Percentiles rank a stretch among this genome's conserved stretches.
These are phyloP conservation scores for Drosophila ironensis DNA, from an alignment of 1,140 invertebrate species.

Conservation along the genomic window DNA sequence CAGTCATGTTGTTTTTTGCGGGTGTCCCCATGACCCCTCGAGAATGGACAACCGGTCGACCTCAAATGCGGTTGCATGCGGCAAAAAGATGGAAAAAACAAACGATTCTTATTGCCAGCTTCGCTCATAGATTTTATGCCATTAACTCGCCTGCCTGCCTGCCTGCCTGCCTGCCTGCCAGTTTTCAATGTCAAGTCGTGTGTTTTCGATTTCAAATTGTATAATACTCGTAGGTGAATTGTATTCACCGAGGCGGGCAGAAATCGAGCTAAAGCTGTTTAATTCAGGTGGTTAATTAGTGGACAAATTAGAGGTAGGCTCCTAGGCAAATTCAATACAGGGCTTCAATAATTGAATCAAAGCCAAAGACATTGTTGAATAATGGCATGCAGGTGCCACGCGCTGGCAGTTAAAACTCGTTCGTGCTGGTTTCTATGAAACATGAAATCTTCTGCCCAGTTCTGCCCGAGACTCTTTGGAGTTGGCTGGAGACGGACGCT, in stretches of 20 bases:
- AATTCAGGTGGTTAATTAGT: constrained; percentile 4
- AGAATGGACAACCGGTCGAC: constrained; percentile 72
- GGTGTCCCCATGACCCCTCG: no score
- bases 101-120: constrained; percentile 56
- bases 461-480: constrained; percentile 33
- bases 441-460: not conserved
- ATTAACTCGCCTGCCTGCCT: constrained; percentile 42
- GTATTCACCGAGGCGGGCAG: constrained; percentile 20
- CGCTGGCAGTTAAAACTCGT: constrained; percentile 24
- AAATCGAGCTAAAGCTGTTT: no score
- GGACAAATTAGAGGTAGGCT: no score
- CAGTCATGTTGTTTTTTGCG: no score
- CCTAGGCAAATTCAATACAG: no score
- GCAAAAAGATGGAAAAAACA: no score
- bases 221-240: no score
- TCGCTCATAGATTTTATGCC: constrained; percentile 36
- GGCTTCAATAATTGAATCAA: no score
- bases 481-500: constrained; percentile 40
- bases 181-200: constrained; percentile 65
- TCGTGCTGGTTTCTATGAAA: constrained; percentile 5
- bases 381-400: constrained; percentile 32
- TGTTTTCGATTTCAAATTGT: no score
- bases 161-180: no score
- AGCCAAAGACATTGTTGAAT: no score
- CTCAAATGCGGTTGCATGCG: constrained; percentile 66